Evolutionary conservation across 2,113 vertebrate genomes (phyloP), one percentile per base, ranked within the genome.

Genomic region (Helogale parvula): DNA sequence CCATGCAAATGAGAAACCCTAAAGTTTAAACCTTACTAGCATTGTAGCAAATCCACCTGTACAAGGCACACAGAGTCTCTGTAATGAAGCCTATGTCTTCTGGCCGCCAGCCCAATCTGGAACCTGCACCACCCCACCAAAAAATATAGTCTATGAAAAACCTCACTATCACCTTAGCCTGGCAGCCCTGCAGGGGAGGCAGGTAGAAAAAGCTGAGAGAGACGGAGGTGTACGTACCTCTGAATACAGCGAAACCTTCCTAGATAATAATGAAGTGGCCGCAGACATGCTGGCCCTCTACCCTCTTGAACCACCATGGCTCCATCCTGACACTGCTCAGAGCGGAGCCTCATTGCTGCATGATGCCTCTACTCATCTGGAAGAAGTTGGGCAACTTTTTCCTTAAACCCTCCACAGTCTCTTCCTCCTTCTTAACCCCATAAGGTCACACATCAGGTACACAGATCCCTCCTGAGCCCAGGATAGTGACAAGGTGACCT

Each of bases 251-350:
- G 16, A 72, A 33, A 15, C 35, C 50, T 65, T 57, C 5, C 77
- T 63, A 27, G 33, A 66, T 47, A 15, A 63, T 2, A 33, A 16
- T 11, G 1, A 41, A 65, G 10, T 16, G 17, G 17, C 31, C 68
- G 19, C 14, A 52, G n/a, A 29, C 45, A 25, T 16, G 52, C 60
- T 69, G 45, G 13, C 35, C 5, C 0, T 33, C 68, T 65, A 7
- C 25, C 76, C 41, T 77, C 23, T 23, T 50, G 15, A 60, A 41
- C 19, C 1, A 13, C 7, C 31, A 0, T 0, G 5, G 12, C 2
- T 15, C 14, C 21, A 47, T 6, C 19, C 15, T 17, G 35, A 33
- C 12, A 10, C 23, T 7, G 45, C 38, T 84, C 50, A 14, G 25
- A 10, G 50, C 23, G 7, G 27, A 95, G 57, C 14, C 72, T 41